These are phyloP conservation scores for Solea solea DNA, from an alignment of 2,113 vertebrate species.

Conservation along the genomic window DNA sequence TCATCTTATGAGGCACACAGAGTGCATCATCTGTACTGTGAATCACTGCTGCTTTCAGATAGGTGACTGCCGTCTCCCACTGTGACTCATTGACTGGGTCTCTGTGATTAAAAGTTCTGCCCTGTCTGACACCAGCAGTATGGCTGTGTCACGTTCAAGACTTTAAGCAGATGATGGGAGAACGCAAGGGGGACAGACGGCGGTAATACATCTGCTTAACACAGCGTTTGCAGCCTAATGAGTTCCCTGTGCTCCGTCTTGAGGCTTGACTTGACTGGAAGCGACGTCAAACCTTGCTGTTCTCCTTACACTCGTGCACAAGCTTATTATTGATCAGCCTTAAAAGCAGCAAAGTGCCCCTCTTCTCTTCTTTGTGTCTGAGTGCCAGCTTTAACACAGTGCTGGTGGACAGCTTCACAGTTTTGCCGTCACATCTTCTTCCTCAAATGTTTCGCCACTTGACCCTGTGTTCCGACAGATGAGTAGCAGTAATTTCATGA, in stretches of 20 bases:
- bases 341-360: conserved; percentile 57
- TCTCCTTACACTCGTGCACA: conserved; percentile 13
- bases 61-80: conserved; percentile 35
- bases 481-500: conserved; percentile 36
- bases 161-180: not conserved
- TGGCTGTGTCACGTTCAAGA: conserved; percentile 26
- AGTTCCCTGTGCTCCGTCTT: conserved; percentile 26
- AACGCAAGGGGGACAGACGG: conserved; percentile 14
- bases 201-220: conserved; percentile 46
- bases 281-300: conserved; percentile 14
- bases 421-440: conserved; percentile 32
- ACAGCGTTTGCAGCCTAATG: conserved; percentile 26
- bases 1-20: conserved; percentile 49
- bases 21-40: conserved; percentile 55
- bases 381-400: conserved; percentile 28
- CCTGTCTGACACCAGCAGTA: conserved; percentile 10
- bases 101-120: conserved; percentile 34
- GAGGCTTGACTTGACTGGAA: conserved; percentile 22
- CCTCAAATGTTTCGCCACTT: conserved; percentile 5
- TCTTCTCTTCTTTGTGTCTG: conserved; percentile 48
- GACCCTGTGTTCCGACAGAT: conserved; percentile 33
- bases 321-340: conserved; percentile 65
- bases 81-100: conserved; percentile 54
- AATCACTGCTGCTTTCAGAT: conserved; percentile 60
- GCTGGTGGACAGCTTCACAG: conserved; percentile 12